A percentile compares a stretch with the other conserved stretches of the same genome.
phyloP scores from a whole-genome alignment of 2,797 vertebrate genomes.

The Etheostoma nigrum region DNA sequence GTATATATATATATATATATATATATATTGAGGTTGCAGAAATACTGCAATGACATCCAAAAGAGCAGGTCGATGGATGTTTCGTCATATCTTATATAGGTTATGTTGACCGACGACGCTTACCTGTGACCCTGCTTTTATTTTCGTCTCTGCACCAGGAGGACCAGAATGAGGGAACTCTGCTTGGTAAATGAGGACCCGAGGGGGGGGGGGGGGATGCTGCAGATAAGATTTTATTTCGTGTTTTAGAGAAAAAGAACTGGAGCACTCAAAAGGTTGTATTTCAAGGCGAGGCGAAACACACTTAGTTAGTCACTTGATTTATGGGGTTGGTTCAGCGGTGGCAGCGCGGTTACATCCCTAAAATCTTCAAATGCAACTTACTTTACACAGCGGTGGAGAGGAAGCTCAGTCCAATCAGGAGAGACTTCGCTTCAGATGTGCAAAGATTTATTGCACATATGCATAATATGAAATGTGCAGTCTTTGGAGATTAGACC shows the following conservation, averaged over 20 bases:
- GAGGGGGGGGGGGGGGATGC: conserved; percentile 32
- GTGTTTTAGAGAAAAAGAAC: conserved; percentile 23
- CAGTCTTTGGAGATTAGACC: no score
- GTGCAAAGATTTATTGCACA: no score
- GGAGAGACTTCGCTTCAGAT: no score
- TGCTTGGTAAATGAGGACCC: conserved; percentile 26
- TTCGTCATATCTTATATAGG: conserved; percentile 3
- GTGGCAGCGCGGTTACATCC: background rate
- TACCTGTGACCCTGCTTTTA: conserved; percentile 60
- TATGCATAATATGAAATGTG: no score
- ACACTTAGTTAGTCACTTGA: background rate
- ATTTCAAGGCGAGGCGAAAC: background rate
- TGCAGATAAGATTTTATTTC: conserved; percentile 3
- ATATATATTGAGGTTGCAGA: background rate
- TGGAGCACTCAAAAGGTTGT: conserved; percentile 27
- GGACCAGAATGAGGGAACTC: conserved; percentile 34
- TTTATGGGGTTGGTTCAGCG: background rate
- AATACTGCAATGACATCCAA: background rate
- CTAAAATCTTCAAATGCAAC: background rate
- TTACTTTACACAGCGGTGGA: no score
- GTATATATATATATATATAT: no score
- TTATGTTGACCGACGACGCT: conserved; percentile 9
- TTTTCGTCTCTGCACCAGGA: conserved; percentile 66
- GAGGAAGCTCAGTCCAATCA: no score
- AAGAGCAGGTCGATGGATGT: background rate